Evolutionary conservation across 2,888 invertebrate species (phyloP), one percentile per base, ranked within the genome.

Genomic region (Junonia oenone): DNA sequence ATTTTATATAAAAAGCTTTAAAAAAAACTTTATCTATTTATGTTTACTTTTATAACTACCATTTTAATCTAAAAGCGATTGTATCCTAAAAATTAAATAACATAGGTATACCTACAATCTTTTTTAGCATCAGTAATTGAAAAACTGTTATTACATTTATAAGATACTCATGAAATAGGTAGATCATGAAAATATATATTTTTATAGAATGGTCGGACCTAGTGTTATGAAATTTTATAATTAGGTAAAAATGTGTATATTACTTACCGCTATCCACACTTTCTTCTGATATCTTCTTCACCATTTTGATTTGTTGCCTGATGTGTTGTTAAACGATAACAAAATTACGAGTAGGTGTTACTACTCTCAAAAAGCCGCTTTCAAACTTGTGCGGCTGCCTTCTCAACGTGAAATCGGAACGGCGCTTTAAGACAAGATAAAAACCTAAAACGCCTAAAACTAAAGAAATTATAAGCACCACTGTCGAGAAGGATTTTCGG

Each of bases 231-330:
- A 35, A 45, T 11, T 45, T 45, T 35, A 26, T 45, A 26, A 2
- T 17, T 33, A 11, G 11, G 1, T 38, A 33, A 13, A 46, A 22
- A n/a, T 11, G 13, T 79, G 1, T 33, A 2, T 33, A n/a, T 40
- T n/a, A 83, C 90, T 90, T 71, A 91, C 91, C 91, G 74, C 90
- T 90, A 76, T 90, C 90, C 80, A 89, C 89, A 80, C 90, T 89
- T 76, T 91, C 91, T 83, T 91, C 91, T 70, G 89, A 90, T 76
- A 91, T 89, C 83, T 91, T 91, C 83, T 91, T 91, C 78, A 91
- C 91, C 91, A 91, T 91, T 76, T 71, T 89, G 78, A 79, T 74
- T 26, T 68, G 64, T 80, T 81, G 77, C 75, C 73, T 81, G 82
- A 80, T 83, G 75, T 76, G 77, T 82, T 81, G 77, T 79, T 80